These are phyloP conservation scores for Luscinia megarhynchos DNA, from an alignment of 2,797 vertebrate genomes.

Conservation along the genomic window DNA sequence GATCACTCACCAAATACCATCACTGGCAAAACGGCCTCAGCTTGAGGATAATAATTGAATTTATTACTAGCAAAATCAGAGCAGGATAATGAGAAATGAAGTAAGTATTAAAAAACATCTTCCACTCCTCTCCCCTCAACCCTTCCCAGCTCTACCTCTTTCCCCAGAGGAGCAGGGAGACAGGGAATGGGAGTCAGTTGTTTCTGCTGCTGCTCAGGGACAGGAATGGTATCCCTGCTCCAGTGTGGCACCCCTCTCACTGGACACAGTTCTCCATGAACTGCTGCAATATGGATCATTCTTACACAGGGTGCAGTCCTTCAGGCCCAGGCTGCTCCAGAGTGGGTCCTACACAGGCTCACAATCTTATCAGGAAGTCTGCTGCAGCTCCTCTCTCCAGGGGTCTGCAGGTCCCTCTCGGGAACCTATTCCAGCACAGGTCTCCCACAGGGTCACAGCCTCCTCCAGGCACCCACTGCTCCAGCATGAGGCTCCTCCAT, in stretches of 20 bases:
- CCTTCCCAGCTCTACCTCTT: not conserved
- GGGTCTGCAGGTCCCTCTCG: not conserved
- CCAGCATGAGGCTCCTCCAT: fast-evolving
- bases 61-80: not conserved
- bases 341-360: fast-evolving
- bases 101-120: not conserved
- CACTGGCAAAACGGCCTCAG: not conserved
- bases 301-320: not conserved
- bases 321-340: not conserved
- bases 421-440: not conserved
- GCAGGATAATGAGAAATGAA: not conserved
- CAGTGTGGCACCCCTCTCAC: not conserved
- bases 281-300: not conserved
- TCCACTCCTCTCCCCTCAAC: not conserved
- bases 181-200: not conserved
- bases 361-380: not conserved
- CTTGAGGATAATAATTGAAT: not conserved
- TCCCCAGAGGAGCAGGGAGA: not conserved
- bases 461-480: not conserved
- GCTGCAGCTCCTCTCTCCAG: not conserved
- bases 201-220: not conserved
- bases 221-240: not conserved
- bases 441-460: not conserved
- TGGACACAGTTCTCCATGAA: not conserved
- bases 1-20: not conserved